These are phyloP conservation scores for Sebastes fasciatus DNA, from an alignment of 2,113 vertebrate species.

Conservation along the genomic window DNA sequence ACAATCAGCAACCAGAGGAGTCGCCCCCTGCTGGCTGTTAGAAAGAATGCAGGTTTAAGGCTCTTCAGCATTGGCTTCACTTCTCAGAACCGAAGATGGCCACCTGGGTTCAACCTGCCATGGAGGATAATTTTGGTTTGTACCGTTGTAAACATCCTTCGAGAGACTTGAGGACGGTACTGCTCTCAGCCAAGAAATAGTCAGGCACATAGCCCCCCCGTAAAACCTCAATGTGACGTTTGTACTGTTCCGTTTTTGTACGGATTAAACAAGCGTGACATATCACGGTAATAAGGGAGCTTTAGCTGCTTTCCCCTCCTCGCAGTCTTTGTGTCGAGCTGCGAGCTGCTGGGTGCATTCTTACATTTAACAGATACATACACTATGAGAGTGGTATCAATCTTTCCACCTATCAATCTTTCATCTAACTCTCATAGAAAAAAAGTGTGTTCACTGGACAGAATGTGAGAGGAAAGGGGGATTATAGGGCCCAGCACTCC, in stretches of 20 bases:
- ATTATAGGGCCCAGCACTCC: neutral
- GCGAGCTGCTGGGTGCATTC: neutral
- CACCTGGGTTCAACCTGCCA: neutral
- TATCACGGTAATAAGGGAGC: neutral
- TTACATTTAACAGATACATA: neutral
- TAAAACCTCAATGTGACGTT: neutral
- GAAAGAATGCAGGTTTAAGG: no score
- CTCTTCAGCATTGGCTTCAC: no score
- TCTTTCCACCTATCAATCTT: neutral
- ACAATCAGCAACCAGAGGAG: no score
- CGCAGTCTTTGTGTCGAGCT: neutral
- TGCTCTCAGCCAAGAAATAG: neutral
- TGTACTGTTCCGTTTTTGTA: neutral
- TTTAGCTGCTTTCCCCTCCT: no score
- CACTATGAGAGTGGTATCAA: neutral
- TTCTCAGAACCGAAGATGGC: no score
- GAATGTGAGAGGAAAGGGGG: neutral
- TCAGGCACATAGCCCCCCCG: neutral
- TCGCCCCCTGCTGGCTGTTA: no score
- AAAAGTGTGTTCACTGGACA: neutral
- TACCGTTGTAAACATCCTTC: neutral
- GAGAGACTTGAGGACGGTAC: neutral
- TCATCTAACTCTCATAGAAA: neutral
- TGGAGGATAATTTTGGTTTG: neutral
- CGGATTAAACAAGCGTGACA: neutral